Conservation (phyloP, 2,797 vertebrate species). For the Orientallactaga sibirica region DNA sequence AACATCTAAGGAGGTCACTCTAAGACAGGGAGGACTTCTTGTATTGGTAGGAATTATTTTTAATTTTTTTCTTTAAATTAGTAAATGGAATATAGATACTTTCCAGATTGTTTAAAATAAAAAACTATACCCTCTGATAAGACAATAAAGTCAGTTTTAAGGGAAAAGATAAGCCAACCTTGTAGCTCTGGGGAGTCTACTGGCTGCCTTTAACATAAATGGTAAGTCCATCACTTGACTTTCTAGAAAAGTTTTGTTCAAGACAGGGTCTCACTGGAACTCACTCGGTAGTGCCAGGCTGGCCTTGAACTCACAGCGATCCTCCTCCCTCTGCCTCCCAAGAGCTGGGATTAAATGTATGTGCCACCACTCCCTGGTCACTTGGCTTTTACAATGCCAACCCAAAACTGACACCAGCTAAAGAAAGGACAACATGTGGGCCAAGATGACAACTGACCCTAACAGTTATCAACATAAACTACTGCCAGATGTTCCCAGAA, state of each 20-base stretch:
- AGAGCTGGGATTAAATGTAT: too few relatives aligned
- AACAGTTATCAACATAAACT: background rate
- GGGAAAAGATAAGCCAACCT: slow-evolving; percentile 19
- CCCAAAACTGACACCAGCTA: slow-evolving; percentile 19
- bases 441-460: slow-evolving; percentile 46
- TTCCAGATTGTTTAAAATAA: slow-evolving; percentile 40
- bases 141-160: slow-evolving; percentile 52
- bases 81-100: slow-evolving; percentile 45
- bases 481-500: background rate
- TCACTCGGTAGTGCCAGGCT: too few relatives aligned
- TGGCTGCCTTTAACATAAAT: background rate
- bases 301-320: too few relatives aligned
- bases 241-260: too few relatives aligned
- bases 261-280: too few relatives aligned
- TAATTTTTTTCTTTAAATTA: slow-evolving; percentile 26
- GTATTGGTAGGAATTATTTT: background rate
- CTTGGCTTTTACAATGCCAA: slow-evolving; percentile 45
- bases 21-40: background rate
- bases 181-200: background rate
- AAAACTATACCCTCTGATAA: background rate
- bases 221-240: background rate
- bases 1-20: slow-evolving; percentile 2
- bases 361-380: too few relatives aligned
- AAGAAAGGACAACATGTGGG: background rate
- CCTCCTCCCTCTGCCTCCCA: too few relatives aligned